Conservation (phyloP, 64 coral and sea anemone genomes). For the Catalaphyllia jardinei region DNA sequence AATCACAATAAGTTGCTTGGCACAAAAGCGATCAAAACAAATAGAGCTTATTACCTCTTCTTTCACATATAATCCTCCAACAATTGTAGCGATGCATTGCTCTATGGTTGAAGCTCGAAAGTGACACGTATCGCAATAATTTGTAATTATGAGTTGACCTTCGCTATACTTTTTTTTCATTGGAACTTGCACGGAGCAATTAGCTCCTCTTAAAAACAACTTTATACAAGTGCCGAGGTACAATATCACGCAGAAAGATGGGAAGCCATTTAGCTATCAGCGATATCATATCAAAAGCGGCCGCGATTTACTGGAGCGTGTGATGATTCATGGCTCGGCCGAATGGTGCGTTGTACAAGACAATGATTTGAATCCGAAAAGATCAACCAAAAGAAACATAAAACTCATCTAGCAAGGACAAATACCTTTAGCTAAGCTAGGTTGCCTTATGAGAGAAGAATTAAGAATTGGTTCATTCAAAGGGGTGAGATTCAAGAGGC, state of each 20-base stretch:
- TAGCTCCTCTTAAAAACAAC: slow-evolving; percentile 26
- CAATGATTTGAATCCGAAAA: neutral
- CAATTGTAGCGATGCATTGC: slow-evolving; percentile 2
- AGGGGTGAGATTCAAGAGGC: neutral
- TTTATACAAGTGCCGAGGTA: neutral
- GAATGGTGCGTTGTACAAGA: slow-evolving; percentile 13
- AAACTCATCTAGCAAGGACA: neutral
- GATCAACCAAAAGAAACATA: neutral
- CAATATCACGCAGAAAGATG: neutral
- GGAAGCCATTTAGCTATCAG: neutral
- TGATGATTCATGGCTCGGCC: neutral
- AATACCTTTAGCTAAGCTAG: neutral
- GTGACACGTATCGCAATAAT: slow-evolving; percentile 21
- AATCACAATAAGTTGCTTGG: slow-evolving; percentile 13
- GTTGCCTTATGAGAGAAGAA: neutral
- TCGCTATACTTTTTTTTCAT: neutral
- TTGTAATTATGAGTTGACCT: slow-evolving; percentile 24
- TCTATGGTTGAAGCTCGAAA: neutral
- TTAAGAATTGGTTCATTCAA: neutral
- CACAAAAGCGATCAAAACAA: slow-evolving; percentile 32
- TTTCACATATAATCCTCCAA: neutral
- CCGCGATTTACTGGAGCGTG: slow-evolving; percentile 39
- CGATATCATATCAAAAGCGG: slow-evolving; percentile 1
- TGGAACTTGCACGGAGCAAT: slow-evolving; percentile 2
- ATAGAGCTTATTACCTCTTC: slow-evolving; percentile 1